Conservation (phyloP, 1,140 invertebrate genomes). For the Zaprionus davidi region DNA sequence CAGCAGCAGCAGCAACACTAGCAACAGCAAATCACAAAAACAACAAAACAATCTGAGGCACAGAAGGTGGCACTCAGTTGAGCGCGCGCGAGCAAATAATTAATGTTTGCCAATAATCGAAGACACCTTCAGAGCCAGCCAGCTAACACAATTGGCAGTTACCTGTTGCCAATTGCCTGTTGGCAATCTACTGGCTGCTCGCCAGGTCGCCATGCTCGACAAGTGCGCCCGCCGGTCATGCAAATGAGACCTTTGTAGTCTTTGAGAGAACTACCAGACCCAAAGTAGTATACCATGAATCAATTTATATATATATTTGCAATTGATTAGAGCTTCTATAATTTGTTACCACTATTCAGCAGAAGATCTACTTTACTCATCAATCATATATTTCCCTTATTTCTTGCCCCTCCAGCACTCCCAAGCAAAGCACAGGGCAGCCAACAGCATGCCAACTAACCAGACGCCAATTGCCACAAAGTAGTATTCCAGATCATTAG, state of each 20-base stretch:
- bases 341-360: too few relatives aligned
- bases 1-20: conserved; percentile 23
- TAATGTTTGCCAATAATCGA: conserved; percentile 82
- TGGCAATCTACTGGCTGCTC: conserved; percentile 35
- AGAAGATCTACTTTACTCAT: too few relatives aligned
- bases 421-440: conserved; percentile 26
- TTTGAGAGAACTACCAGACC: too few relatives aligned
- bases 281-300: too few relatives aligned
- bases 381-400: not conserved
- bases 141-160: conserved; percentile 24
- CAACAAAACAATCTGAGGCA: conserved; percentile 18
- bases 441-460: conserved; percentile 51
- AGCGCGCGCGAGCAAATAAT: conserved; percentile 69
- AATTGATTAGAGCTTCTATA: too few relatives aligned
- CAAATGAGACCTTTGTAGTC: conserved; percentile 64
- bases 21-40: conserved; percentile 15
- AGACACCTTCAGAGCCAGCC: conserved; percentile 69
- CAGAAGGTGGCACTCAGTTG: conserved; percentile 56
- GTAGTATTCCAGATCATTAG: conserved; percentile 64
- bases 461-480: conserved; percentile 47
- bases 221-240: conserved; percentile 67
- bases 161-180: conserved; percentile 41
- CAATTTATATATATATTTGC: too few relatives aligned
- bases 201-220: conserved; percentile 38
- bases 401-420: conserved; percentile 15